Base-by-base conservation (phyloP, 2,113 vertebrate genomes). In the Morone saxatilis region DNA sequence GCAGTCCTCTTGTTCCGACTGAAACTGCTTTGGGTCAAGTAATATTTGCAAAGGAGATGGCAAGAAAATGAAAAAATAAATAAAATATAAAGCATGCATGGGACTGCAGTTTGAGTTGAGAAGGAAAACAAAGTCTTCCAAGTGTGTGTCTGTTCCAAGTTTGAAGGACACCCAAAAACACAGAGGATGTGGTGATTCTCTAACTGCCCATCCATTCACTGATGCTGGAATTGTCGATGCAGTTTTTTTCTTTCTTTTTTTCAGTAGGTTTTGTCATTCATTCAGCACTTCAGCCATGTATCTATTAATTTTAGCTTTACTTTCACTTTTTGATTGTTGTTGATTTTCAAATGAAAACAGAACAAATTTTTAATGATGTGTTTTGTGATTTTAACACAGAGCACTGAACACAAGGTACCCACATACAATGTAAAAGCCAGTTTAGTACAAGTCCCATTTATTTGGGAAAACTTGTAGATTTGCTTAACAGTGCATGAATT, bases 381-480 rank as follows among this genome's bases (percentile, higher is more conserved):
- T 40, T 62, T 40, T 19, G 36, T 40, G 36, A 40, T 61, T 61
- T 61, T 17, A 61, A 61, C 19, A 14, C 6, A 38, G 60, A 12
- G 4, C 45, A 25, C 14, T 43, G 56, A 20, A n/a, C 7, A 71
- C 20, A 70, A 10, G 10, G 50, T 67, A 3, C 5, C 13, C 14
- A 47, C n/a, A 47, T 20, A 7, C 10, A 38, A 11, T 31, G 4
- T 7, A 16, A 40, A 56, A 12, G 3, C 65, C 20, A 57, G 47
- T 40, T 63, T 13, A 38, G 22, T 13, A 19, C 0, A 5, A 36
- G 22, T 41, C 4, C 16, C 17, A 65, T 47, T 60, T 47, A 8
- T 66, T 51, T 78, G 8, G n/a, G 22, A 61, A 61, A n/a, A 36
- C 57, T 19, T 71, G 71, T 45, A 56, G 47, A 41, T 56, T 76